Conservation (phyloP, 1,140 invertebrate species). For the Heliconius hewitsoni region DNA sequence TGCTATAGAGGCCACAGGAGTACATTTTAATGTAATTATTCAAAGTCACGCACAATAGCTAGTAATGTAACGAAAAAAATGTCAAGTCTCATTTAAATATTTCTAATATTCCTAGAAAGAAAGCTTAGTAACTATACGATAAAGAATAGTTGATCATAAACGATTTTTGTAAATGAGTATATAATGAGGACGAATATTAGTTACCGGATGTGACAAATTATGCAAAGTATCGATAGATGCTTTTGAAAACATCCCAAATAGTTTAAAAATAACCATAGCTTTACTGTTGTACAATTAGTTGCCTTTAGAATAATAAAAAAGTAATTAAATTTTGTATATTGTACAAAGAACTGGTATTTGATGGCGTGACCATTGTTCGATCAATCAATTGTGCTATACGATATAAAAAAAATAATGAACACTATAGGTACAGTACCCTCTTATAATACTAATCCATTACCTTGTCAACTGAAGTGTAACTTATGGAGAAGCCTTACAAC, state of each 20-base stretch:
- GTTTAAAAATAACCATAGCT: background rate
- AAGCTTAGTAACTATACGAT: background rate
- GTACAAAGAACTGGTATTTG: background rate
- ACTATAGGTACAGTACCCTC: constrained; percentile 35
- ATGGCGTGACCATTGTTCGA: constrained; percentile 22
- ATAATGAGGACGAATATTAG: constrained; percentile 26
- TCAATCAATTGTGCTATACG: constrained; percentile 24
- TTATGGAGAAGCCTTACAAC: constrained; percentile 40
- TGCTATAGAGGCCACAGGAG: background rate
- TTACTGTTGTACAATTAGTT: no score
- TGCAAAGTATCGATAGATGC: constrained; percentile 14
- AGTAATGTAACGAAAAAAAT: constrained; percentile 1
- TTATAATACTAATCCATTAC: constrained; percentile 39
- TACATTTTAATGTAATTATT: constrained; percentile 13
- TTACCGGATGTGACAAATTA: constrained; percentile 32
- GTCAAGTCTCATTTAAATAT: background rate
- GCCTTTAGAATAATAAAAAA: no score
- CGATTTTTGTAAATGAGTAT: background rate
- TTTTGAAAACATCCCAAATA: constrained; percentile 25
- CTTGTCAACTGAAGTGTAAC: constrained; percentile 46
- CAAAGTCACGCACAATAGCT: constrained; percentile 3
- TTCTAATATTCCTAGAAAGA: background rate
- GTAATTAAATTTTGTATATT: background rate
- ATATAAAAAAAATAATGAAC: constrained; percentile 53
- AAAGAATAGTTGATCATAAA: background rate